A percentile compares a stretch with the other conserved stretches of the same genome.
Conservation (phyloP, 1,140 invertebrate species). For the Ganaspis sp. region DNA sequence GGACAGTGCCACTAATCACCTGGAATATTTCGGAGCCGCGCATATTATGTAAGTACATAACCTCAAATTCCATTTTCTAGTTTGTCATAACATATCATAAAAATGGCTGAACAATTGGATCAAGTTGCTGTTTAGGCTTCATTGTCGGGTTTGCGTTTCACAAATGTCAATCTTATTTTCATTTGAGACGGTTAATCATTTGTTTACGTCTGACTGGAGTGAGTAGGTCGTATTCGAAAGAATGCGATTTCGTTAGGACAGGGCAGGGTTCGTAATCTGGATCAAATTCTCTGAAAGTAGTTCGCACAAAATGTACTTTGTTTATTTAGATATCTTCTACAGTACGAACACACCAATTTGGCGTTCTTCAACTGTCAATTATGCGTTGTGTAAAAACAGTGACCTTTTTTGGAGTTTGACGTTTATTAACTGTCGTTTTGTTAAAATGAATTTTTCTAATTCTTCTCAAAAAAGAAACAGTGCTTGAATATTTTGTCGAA, state of each 20-base stretch:
- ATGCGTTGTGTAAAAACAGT: background rate
- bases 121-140: background rate
- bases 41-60: slow-evolving; percentile 64
- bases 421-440: background rate
- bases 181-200: background rate
- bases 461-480: too few species aligned
- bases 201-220: background rate
- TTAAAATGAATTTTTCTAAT: too few species aligned
- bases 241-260: slow-evolving; percentile 9
- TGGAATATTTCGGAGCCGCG: slow-evolving; percentile 53
- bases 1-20: slow-evolving; percentile 38
- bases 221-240: background rate
- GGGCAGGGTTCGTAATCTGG: slow-evolving; percentile 11
- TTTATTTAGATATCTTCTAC: slow-evolving; percentile 1
- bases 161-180: background rate
- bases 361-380: background rate
- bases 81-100: background rate
- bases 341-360: background rate
- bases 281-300: slow-evolving; percentile 7
- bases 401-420: too few species aligned
- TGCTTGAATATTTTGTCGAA: too few species aligned
- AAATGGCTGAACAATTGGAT: background rate
- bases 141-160: background rate
- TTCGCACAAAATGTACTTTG: background rate
- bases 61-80: background rate